Evolutionary conservation across 2,113 vertebrate genomes (phyloP).

Genomic region (Macrotus californicus): DNA sequence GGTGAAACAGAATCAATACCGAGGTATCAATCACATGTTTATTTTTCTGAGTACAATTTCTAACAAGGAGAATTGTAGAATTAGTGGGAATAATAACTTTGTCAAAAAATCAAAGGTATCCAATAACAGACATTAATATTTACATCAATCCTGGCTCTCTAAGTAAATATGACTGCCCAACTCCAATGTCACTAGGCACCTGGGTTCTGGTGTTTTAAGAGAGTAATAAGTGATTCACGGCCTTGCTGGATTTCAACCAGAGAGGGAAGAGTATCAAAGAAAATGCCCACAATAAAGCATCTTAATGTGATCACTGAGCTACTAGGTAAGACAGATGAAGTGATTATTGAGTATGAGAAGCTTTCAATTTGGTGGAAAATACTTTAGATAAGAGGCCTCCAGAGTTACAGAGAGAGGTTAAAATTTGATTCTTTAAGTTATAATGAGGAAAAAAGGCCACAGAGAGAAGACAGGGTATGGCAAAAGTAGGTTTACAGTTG

Average conservation of each 20-base stretch:
- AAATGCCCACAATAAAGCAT: conserved; percentile 60
- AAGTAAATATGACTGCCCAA: neutral
- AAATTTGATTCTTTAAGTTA: conserved; percentile 56
- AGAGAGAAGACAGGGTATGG: neutral
- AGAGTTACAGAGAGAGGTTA: conserved; percentile 58
- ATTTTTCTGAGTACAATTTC: neutral
- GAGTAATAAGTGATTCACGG: conserved; percentile 29
- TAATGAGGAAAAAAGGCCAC: neutral
- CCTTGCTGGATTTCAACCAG: conserved; percentile 56
- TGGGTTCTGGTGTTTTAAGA: neutral
- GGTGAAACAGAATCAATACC: neutral
- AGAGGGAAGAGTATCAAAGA: conserved; percentile 26
- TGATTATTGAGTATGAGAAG: conserved; percentile 70
- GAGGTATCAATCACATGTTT: neutral
- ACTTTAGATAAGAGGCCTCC: conserved; percentile 50
- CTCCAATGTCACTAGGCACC: neutral
- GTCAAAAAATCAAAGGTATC: neutral
- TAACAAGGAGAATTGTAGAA: neutral
- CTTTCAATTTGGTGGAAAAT: conserved; percentile 68
- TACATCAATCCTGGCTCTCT: neutral
- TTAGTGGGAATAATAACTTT: neutral
- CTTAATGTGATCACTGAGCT: conserved; percentile 66
- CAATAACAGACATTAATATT: neutral
- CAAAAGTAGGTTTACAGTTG: too few species aligned
- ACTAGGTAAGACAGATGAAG: conserved; percentile 66